Evolutionary conservation across 2,888 invertebrate species (phyloP), one percentile per base, ranked within the genome.

Genomic region (Molorchus minor): DNA sequence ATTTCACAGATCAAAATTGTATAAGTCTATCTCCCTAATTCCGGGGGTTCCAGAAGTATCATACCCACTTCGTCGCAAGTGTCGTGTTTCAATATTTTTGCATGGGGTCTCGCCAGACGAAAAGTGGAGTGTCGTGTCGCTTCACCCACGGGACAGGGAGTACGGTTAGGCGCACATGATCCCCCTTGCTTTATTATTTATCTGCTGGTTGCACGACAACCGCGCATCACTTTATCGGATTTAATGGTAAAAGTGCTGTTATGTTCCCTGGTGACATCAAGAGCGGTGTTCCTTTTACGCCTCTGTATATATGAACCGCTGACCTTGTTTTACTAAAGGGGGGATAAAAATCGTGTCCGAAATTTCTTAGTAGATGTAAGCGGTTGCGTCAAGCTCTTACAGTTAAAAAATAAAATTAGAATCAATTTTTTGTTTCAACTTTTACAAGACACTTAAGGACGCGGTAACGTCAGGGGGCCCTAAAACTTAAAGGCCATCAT

Each of bases 111-210:
- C 70, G 68, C 64, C 62, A 69, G 66, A 64, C 72, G 72, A 79
- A 33, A 79, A 80, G 79, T 80, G 78, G 77, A 79, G 80, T 80
- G 79, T 80, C 81, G 76, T 80, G 80, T 81, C 76, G 74, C 74
- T 69, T 71, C 68, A 72, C 74, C 75, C 76, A 71, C 64, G 71
- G 77, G 78, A 76, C 68, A 59, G 65, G 64, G 69, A 68, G 64
- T 63, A 68, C 67, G 67, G 66, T 69, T 45, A 67, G 62, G 64
- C 67, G 58, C 61, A 64, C 64, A 57, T 64, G 64, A 71, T 68
- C 65, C 68, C 68, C 59, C 65, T 62, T 63, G 62, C 58, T 71
- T 62, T 73, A 73, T 74, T 75, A 75, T 74, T 74, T 71, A 75
- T 71, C 71, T 68, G 70, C 61, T 62, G 67, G 69, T 68, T 63